Conservation (phyloP, 2,113 vertebrate species). For the Carassius auratus region DNA sequence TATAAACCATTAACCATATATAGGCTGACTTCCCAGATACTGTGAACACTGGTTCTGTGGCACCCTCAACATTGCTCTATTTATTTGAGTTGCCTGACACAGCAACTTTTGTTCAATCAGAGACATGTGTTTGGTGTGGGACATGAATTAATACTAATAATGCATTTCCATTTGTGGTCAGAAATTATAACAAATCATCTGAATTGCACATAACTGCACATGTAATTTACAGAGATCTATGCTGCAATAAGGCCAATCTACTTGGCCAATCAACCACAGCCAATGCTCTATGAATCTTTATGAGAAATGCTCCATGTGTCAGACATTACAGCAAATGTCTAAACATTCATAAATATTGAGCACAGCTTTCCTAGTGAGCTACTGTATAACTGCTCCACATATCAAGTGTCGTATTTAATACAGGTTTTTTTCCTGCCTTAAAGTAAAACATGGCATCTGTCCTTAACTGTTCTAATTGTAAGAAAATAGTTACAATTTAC, state of each 20-base stretch:
- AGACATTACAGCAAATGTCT: neutral
- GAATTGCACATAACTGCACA: neutral
- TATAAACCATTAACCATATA: neutral
- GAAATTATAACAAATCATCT: neutral
- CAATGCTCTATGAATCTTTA: neutral
- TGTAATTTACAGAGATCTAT: conserved; percentile 15
- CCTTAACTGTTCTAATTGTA: neutral
- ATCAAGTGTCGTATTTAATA: neutral
- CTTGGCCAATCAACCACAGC: neutral
- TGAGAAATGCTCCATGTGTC: neutral
- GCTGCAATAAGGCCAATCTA: neutral
- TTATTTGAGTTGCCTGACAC: neutral
- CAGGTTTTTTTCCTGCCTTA: neutral
- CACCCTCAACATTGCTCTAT: neutral
- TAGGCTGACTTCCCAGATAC: neutral
- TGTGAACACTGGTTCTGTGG: neutral
- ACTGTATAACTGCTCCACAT: neutral
- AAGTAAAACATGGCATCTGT: neutral
- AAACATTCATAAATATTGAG: conserved; percentile 19
- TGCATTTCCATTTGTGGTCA: neutral
- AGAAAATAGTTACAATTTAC: neutral
- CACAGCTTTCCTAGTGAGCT: neutral
- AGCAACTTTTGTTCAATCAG: neutral
- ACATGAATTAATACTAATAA: neutral
- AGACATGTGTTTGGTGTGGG: neutral